These are phyloP conservation scores for Hemaris fuciformis DNA, from an alignment of 2,888 invertebrate genomes.

Conservation along the genomic window DNA sequence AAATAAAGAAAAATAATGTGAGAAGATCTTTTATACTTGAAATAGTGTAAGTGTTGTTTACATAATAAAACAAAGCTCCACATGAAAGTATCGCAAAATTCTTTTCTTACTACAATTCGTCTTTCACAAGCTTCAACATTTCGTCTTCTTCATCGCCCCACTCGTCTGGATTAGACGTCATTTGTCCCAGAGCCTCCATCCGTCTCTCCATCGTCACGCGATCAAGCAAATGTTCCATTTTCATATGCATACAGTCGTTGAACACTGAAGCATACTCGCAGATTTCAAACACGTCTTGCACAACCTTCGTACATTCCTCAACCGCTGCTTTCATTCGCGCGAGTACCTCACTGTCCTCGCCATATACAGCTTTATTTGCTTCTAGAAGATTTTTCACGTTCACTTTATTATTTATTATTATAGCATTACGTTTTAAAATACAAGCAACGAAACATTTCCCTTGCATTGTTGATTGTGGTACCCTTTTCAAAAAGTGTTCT, in stretches of 20 bases:
- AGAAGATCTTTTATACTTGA: too few relatives aligned
- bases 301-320: conserved; percentile 49
- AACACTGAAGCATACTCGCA: conserved; percentile 72
- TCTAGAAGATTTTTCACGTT: conserved; percentile 51
- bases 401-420: conserved; percentile 65
- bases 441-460: conserved; percentile 76
- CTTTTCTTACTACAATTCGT: conserved; percentile 53
- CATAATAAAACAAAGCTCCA: too few relatives aligned
- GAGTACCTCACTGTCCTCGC: conserved; percentile 67
- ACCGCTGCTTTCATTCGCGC: conserved; percentile 52
- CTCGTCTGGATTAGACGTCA: conserved; percentile 58
- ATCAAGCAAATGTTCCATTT: conserved; percentile 72
- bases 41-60: too few relatives aligned
- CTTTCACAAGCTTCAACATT: conserved; percentile 59
- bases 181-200: conserved; percentile 69
- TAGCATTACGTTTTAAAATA: conserved; percentile 62
- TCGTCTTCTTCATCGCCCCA: conserved; percentile 68
- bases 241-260: conserved; percentile 76
- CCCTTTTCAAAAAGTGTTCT: conserved; percentile 63
- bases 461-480: conserved; percentile 58
- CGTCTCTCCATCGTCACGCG: conserved; percentile 68
- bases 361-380: conserved; percentile 59
- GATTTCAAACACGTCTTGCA: conserved; percentile 65
- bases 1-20: too few relatives aligned
- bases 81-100: not conserved